Evolutionary conservation across 2,797 vertebrate species (phyloP), one percentile per base, ranked within the genome.

Genomic region (Chiroxiphia lanceolata): DNA sequence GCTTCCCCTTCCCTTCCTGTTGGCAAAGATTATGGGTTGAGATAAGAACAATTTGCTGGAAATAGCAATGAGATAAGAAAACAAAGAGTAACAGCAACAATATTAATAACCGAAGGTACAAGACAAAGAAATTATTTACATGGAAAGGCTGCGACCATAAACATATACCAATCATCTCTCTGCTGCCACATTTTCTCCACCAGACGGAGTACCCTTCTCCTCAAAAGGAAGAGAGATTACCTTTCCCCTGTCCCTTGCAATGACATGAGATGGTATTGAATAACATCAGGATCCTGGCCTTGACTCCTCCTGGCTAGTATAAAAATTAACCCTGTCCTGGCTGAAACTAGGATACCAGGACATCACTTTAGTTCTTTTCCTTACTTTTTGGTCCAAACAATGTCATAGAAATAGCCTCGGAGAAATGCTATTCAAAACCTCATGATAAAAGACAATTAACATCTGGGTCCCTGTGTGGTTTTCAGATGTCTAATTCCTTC

Each of bases 241-340:
- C 27, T 50, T 56, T 36, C 4, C 11, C 23, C 20, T n/a, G 3
- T 15, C 2, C 3, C 10, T 13, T 16, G 44, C 5, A 61, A 33
- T 14, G 25, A 34, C 18, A 15, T 7, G 23, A 63, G 33, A 17
- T n/a, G 42, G 8, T 17, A 59, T 7, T 10, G 33, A 77, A 31
- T 2, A 50, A n/a, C 3, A 15, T 22, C 17, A 34, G 17, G 25
- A 40, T 26, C 21, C 29, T 53, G 38, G 6, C 17, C n/a, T 14
- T 0, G 0, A 1, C 14, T 17, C 16, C 12, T 53, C 17, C n/a
- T 2, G 6, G 9, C 21, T 20, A 26, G 13, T 40, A 34, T 34
- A 53, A 65, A 65, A 60, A 22, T 33, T 47, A 20, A 65, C 21
- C 21, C 25, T 47, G 9, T 59, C 12, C 51, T 84, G 25, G 15